Evolutionary conservation across 2,888 invertebrate species (phyloP).

Genomic region (Fabriciana adippe): DNA sequence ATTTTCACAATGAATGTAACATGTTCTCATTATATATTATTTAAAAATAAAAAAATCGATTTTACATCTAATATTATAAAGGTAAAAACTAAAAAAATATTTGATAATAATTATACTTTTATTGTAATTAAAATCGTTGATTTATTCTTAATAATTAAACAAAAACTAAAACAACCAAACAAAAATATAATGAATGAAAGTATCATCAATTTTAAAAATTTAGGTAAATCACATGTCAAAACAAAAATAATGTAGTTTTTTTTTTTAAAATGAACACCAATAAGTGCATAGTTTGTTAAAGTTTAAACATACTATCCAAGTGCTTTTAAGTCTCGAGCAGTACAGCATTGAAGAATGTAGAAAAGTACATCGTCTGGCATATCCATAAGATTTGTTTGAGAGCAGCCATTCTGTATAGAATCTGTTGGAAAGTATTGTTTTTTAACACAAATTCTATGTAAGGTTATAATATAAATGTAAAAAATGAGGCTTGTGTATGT

Average conservation of each 20-base stretch:
- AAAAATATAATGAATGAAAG: not conserved
- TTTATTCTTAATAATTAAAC: too few relatives aligned
- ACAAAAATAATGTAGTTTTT: too few relatives aligned
- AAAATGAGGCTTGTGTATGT: too few relatives aligned
- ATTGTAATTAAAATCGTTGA: too few relatives aligned
- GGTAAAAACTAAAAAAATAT: too few relatives aligned
- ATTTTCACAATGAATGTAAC: too few relatives aligned
- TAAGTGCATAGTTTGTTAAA: not conserved
- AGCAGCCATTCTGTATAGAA: not conserved
- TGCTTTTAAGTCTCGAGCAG: slow-evolving; percentile 74
- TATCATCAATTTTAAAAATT: too few relatives aligned
- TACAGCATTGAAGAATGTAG: slow-evolving; percentile 68
- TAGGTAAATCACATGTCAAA: too few relatives aligned
- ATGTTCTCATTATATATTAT: too few relatives aligned
- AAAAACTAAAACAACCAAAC: not conserved
- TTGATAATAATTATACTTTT: too few relatives aligned
- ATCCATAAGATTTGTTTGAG: slow-evolving; percentile 62
- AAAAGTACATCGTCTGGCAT: slow-evolving; percentile 83
- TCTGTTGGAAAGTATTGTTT: slow-evolving; percentile 1
- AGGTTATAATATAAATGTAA: too few relatives aligned
- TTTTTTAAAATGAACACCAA: not conserved
- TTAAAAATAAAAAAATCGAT: not conserved
- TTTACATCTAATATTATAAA: not conserved
- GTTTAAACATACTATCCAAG: slow-evolving; percentile 74
- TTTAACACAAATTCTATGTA: too few relatives aligned